Base-by-base conservation (phyloP, 2,888 invertebrate species). In the Choristoneura rosaceana region DNA sequence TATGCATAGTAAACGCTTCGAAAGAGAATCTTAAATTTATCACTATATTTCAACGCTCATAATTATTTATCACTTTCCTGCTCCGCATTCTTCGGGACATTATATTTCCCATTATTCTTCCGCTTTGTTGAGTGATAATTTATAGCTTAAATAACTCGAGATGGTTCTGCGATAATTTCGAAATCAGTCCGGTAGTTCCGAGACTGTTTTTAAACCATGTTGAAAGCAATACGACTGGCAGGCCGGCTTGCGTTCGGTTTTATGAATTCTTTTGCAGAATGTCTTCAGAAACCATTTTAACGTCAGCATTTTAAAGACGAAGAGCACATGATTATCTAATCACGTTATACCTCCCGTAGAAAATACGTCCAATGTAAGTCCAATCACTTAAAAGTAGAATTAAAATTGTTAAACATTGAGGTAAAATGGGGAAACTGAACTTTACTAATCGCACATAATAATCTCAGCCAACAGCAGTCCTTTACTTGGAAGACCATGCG, bases 41-140 rank as follows among this genome's bases (percentile, higher is more conserved):
- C 68, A 63, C 63, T 68, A 71, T 64, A 69, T 73, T 73, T 73
- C 73, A 69, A 64, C 73, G 69, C 68, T 73, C 64, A 73, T 73
- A 73, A 73, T 73, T 73, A 73, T 73, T 73, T 73, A 73, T 73
- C 73, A 73, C 73, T 73, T 73, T 69, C 69, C 65, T 41, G 63
- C 45, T 41, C 58, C 71, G 58, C 47, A 55, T 68, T 70, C 62
- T 69, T 63, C 59, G 64, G 43, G 69, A 73, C 73, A 69, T 73
- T 73, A 69, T 73, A 73, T 69, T 73, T 64, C 73, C 59, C 73
- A 73, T 73, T 73, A 73, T 73, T 73, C 73, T 69, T 73, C 68
- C 59, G 71, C 68, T 73, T 73, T 73, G 73, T 73, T 69, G 73
- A 69, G 73, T 64, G 69, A 59, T 69, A 73, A 73, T 69, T 73